phyloP scores from a whole-genome alignment of 2,113 vertebrate species.

The Mesocricetus auratus region DNA sequence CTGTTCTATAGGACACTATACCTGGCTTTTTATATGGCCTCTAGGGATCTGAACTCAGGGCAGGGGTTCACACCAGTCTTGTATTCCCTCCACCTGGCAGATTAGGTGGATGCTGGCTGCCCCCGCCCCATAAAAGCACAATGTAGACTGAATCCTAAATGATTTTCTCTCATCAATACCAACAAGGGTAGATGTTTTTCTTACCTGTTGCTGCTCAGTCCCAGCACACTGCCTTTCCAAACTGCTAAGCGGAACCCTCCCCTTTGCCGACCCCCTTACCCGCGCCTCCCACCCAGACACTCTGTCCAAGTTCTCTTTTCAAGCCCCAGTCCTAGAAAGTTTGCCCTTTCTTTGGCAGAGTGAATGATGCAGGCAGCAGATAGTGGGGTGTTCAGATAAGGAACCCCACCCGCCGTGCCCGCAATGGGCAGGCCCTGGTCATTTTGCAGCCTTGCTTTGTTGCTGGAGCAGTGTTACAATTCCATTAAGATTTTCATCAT shows the following conservation, averaged over 20 bases:
- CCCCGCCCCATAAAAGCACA: neutral
- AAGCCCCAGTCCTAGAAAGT: neutral
- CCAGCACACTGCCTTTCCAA: neutral
- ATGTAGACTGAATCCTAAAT: neutral
- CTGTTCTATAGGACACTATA: neutral
- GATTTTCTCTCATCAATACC: neutral
- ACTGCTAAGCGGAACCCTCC: too few species aligned
- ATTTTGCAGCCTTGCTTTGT: conserved; percentile 12
- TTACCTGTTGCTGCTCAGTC: neutral
- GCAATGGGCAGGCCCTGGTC: neutral
- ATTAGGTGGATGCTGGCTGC: neutral
- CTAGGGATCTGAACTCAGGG: too few species aligned
- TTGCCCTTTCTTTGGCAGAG: neutral
- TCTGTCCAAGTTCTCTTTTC: neutral
- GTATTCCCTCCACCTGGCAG: neutral
- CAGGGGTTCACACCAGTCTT: neutral
- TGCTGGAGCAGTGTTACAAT: conserved; percentile 51
- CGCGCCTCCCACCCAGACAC: neutral
- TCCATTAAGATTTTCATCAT: conserved; percentile 67
- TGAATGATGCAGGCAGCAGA: neutral
- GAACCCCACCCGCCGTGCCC: neutral
- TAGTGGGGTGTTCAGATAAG: conserved; percentile 18
- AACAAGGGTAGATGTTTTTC: neutral
- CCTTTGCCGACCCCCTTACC: neutral
- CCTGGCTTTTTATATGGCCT: too few species aligned